Evolutionary conservation across 2,888 invertebrate species (phyloP), one percentile per base, ranked within the genome.

Genomic region (Hedychridium roseum): DNA sequence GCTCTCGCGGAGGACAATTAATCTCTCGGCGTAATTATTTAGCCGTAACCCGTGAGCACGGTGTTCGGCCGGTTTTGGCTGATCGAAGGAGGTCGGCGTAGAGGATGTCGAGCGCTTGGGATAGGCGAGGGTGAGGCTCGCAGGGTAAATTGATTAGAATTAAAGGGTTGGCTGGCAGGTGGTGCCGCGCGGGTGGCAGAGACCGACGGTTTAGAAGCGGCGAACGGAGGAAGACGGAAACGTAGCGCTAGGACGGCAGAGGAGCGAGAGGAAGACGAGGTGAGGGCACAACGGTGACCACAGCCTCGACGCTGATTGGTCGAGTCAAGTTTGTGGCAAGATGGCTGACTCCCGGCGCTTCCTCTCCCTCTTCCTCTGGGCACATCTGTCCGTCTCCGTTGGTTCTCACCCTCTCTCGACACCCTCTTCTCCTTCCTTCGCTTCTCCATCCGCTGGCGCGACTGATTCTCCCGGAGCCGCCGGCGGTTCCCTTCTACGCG

Each of bases 311-410:
- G 73, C 77, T 78, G 74, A 78, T 79, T 79, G 79, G 79, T 78
- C 74, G 77, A 78, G 76, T 76, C 73, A 74, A 76, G 77, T 77
- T 79, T 78, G 78, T 77, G 78, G 78, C 78, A 79, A 79, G 77
- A 79, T 79, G 78, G 78, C 78, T 76, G 64, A 61, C 64, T 59
- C 58, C 47, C 45, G 44, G 41, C 35, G 47, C 30, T 31, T 45
- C 52, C 49, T 42, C 50, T 44, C 36, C 52, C 44, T 45, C 36
- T 14, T 20, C 36, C n/a, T 23, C 9, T n/a, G 12, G 15, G 21
- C 26, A 46, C 55, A 52, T 51, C 43, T 53, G 49, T 47, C 52
- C 47, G 46, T 57, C 51, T 56, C 53, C 54, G n/a, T n/a, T n/a
- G n/a, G n/a, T n/a, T 52, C 63, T 63, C 60, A 57, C 46, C 58